Base-by-base conservation (phyloP, 2,888 invertebrate genomes). In the Eremobia ochroleuca region DNA sequence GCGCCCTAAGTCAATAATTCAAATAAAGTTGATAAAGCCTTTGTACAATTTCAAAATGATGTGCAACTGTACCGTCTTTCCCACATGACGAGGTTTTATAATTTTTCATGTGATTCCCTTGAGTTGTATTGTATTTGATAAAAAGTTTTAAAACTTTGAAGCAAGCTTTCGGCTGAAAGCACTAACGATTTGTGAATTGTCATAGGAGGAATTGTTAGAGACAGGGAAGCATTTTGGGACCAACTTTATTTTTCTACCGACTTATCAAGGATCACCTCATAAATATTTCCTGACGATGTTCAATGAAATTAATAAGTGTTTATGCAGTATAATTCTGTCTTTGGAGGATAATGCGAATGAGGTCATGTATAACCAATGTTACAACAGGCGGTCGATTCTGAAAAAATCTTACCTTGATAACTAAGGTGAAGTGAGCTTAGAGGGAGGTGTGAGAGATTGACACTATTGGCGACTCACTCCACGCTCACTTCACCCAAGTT, bases 231-330 rank as follows among this genome's bases (percentile, higher is more conserved):
- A 21, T 46, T 66, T 67, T 31, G 18, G 18, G 15, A 25, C 18
- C 8, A 11, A 55, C 4, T 34, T 37, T 6, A n/a, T 77, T 46
- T 77, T 37, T 31, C 13, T n/a, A n/a, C 9, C 1, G 0, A 49
- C 3, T 58, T 31, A 9, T 34, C 18, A 55, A 43, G 11, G 15
- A 34, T 13, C 15, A 31, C 34, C 8, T 40, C 15, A 25, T 21
- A 59, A 76, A 67, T 59, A 77, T 46, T 46, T 46, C 5, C 3
- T 18, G 18, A 76, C 11, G 11, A 34, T 40, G 13, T 73, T 72
- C 9, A 15, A 31, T 25, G 4, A 46, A 67, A 46, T 31, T 15
- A n/a, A 21, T 28, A 37, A 15, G 4, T 46, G 5, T 25, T 5
- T 68, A 21, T 5, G 15, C 4, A 9, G 18, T 37, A 37, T 28